Conservation (phyloP, 2,797 vertebrate species). For the Borostomias antarcticus region DNA sequence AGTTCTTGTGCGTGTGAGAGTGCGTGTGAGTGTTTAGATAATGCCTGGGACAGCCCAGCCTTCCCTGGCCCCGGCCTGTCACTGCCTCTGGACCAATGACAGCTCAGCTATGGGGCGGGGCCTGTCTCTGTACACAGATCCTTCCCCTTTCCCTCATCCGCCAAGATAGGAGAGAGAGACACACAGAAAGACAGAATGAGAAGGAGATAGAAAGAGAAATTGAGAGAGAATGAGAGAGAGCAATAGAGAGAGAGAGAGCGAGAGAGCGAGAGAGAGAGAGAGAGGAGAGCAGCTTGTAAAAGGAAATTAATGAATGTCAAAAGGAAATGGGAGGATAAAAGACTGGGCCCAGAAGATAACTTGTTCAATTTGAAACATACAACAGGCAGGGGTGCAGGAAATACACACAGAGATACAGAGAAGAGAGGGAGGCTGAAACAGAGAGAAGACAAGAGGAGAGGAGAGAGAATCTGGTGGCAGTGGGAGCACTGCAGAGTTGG, state of each 20-base stretch:
- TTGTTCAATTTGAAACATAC: neutral
- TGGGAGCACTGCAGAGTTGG: neutral
- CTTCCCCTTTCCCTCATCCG: constrained; percentile 52
- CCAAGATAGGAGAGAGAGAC: constrained; percentile 12
- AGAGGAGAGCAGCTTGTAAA: neutral
- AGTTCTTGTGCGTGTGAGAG: constrained; percentile 37
- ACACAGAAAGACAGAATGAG: neutral
- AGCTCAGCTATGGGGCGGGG: constrained; percentile 61
- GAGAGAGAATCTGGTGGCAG: neutral
- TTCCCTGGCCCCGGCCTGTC: constrained; percentile 61
- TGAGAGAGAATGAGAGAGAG: constrained; percentile 9
- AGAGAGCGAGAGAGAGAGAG: constrained; percentile 7
- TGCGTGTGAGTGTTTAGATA: constrained; percentile 60
- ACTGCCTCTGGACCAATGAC: constrained; percentile 67
- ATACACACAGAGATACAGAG: too few species aligned
- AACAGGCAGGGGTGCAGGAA: too few species aligned
- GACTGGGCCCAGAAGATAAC: constrained; percentile 6
- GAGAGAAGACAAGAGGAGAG: neutral
- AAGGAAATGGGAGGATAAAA: neutral
- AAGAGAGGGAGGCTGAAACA: neutral
- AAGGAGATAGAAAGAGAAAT: constrained; percentile 7
- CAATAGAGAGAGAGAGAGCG: constrained; percentile 16
- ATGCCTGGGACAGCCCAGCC: constrained; percentile 74
- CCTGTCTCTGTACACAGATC: constrained; percentile 48
- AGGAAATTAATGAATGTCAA: neutral